These are phyloP conservation scores for Thera obeliscata DNA, from an alignment of 2,888 invertebrate genomes.

Conservation along the genomic window DNA sequence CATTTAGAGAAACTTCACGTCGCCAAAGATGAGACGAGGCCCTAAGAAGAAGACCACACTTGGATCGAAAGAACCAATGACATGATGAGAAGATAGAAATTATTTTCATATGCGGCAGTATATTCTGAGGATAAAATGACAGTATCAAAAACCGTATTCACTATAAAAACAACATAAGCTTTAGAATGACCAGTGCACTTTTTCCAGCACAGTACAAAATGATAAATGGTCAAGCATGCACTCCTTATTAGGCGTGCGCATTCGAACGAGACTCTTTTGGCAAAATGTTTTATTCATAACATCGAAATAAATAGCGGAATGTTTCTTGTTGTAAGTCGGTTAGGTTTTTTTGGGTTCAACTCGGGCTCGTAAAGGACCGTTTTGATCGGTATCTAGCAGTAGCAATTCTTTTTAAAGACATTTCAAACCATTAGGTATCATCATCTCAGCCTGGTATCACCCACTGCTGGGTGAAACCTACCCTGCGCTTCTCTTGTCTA, in stretches of 20 bases:
- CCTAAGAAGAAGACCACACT: no score
- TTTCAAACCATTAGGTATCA: no score
- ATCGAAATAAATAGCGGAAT: conserved; percentile 60
- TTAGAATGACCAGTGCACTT: conserved; percentile 22
- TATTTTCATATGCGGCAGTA: no score
- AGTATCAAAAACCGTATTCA: background rate
- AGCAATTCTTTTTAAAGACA: no score
- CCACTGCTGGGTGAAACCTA: no score
- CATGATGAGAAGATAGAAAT: no score
- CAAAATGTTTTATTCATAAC: conserved; percentile 75
- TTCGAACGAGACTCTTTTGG: conserved; percentile 60
- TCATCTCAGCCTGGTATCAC: no score
- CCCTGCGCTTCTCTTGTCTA: no score
- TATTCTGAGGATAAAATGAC: no score
- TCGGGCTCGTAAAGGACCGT: conserved; percentile 14
- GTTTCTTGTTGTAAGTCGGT: conserved; percentile 38
- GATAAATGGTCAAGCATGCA: conserved; percentile 57
- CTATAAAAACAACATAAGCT: conserved; percentile 13
- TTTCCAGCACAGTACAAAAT: conserved; percentile 42
- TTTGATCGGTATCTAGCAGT: background rate
- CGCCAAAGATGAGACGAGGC: no score
- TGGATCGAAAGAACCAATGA: no score
- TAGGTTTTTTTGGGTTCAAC: conserved; percentile 34
- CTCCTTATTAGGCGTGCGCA: conserved; percentile 61
- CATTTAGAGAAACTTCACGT: no score